These are phyloP conservation scores for Dicycla oo DNA, from an alignment of 2,888 invertebrate genomes.

Conservation along the genomic window DNA sequence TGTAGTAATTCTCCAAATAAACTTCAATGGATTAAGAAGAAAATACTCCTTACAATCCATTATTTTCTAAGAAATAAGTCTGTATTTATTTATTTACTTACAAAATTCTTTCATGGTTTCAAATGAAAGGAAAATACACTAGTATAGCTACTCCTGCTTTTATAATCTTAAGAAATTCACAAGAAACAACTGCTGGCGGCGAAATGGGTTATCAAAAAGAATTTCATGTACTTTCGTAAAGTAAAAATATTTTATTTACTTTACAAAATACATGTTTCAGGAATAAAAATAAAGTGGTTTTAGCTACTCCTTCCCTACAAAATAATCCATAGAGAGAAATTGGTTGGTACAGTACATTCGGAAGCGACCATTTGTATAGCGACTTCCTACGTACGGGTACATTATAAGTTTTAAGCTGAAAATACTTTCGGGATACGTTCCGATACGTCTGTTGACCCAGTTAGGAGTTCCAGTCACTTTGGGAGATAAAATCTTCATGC, in stretches of 20 bases:
- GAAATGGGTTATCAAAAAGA: neutral
- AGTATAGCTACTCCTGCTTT: neutral
- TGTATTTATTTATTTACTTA: conserved; percentile 16
- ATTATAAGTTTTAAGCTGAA: conserved; percentile 60
- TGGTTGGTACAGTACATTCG: conserved; percentile 32
- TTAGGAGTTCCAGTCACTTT: conserved; percentile 32
- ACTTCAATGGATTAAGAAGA: neutral
- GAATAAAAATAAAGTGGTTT: conserved; percentile 13
- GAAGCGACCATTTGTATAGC: conserved; percentile 36
- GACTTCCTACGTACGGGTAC: conserved; percentile 25
- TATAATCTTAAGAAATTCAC: neutral
- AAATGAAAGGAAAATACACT: conserved; percentile 12
- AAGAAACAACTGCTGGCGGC: neutral
- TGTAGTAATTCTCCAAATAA: neutral
- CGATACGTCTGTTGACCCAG: conserved; percentile 54
- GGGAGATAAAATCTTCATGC: conserved; percentile 52
- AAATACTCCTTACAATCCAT: neutral
- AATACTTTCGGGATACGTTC: conserved; percentile 50
- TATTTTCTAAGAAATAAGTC: conserved; percentile 2
- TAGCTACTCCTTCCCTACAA: neutral
- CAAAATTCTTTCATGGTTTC: conserved; percentile 3
- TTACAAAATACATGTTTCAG: neutral
- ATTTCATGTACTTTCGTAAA: neutral
- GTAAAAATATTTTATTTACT: neutral
- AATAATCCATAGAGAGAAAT: conserved; percentile 37